Evolutionary conservation across 2,113 vertebrate species (phyloP), one percentile per base, ranked within the genome.

Genomic region (Empidonax traillii): DNA sequence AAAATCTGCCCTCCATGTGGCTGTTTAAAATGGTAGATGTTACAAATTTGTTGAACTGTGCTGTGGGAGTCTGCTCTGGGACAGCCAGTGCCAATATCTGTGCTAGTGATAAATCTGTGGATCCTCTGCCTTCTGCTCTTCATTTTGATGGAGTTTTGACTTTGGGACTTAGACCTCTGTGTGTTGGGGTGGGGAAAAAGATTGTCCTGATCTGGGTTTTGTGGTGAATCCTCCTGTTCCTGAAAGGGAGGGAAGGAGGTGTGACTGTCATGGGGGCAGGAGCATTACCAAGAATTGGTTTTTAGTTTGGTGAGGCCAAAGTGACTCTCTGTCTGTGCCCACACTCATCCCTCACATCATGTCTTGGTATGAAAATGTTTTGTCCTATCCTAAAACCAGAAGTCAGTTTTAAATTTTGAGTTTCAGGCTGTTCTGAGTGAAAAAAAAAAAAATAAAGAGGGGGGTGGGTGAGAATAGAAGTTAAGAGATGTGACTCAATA

Each of bases 401-500:
- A 89, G 21, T 17, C 73, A 28, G 31, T 12, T 5, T 82, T 75
- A 27, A 6, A 66, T 81, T 89, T 87, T 41, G 61, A 49, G 20
- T 12, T 75, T n/a, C 43, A 88, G n/a, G 58, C 58, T 69, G 62
- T 41, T 92, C 75, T 47, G 65, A 80, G 35, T 37, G 35, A 7
- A 18, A 14, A 5, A 8, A 33, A 19, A 25, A 53, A 31, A 6
- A 41, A 41, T 11, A 41, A 41, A 41, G 22, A 5, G 7, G 2
- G 8, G 4, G 1, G 3, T 17, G 44, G 52, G 21, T 41, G 23
- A n/a, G 13, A 18, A 47, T 12, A 68, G 35, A 67, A 91, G 41
- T 85, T 72, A 83, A 83, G 69, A 88, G 59, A 59, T 92, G 68
- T 86, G 94, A 90, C 85, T 95, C 79, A 85, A 16, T 94, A 84